phyloP scores from a whole-genome alignment of 2,888 invertebrate species.

The Stratiomys singularior region DNA sequence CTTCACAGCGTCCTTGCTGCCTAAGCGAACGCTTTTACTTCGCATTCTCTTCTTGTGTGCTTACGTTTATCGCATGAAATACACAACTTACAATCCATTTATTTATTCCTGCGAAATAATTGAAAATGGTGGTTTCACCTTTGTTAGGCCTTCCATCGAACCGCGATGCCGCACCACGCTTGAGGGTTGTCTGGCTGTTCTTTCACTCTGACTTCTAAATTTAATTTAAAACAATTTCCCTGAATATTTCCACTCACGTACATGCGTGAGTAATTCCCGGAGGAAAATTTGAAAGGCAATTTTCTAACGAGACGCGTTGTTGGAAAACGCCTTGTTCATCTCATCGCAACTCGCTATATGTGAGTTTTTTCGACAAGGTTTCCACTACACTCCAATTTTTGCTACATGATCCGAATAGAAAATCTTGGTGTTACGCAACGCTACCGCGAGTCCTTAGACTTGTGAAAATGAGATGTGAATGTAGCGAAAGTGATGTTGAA shows the following conservation, averaged over 20 bases:
- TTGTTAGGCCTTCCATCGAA: conserved; percentile 11
- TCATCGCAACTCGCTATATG: neutral
- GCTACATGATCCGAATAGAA: conserved; percentile 34
- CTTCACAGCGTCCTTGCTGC: neutral
- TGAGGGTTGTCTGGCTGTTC: neutral
- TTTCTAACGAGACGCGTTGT: conserved; percentile 19
- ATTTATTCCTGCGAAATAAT: conserved; percentile 46
- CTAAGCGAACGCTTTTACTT: neutral
- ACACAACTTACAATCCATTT: conserved; percentile 36
- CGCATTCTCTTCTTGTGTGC: neutral
- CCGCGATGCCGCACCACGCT: neutral
- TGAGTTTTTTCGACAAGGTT: conserved; percentile 17
- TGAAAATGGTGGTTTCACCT: conserved; percentile 41
- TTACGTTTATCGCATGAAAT: neutral
- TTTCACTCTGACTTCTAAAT: conserved; percentile 20
- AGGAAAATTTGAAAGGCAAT: conserved; percentile 33
- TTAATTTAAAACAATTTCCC: conserved; percentile 45
- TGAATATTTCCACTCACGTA: conserved; percentile 43
- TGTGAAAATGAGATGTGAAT: neutral
- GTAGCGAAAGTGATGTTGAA: neutral
- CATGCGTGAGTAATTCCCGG: conserved; percentile 39
- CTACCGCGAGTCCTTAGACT: neutral
- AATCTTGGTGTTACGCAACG: conserved; percentile 26
- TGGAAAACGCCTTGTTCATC: neutral
- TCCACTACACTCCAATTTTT: conserved; percentile 12